Base-by-base conservation (phyloP, 2,888 invertebrate species). In the Torymus aiolomorphi region DNA sequence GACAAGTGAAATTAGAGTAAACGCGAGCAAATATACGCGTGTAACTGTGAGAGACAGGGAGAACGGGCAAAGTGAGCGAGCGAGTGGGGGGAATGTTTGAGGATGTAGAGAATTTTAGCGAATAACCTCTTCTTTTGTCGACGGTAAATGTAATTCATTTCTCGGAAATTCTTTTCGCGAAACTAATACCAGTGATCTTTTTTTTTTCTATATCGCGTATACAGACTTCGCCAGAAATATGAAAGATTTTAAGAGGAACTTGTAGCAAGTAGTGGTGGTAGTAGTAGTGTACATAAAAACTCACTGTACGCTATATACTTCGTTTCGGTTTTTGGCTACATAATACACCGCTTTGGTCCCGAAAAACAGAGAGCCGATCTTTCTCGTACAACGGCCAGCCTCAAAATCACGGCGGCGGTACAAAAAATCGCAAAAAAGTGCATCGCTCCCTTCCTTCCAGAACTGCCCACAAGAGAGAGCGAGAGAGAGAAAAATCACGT, bases 1-100 rank as follows among this genome's bases (percentile, higher is more conserved):
- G 59, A 66, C 59, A 20, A 42, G 72, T 63, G 2, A 72, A 80
- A 76, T 80, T 75, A 61, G 75, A 66, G n/a, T 42, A 59, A 76
- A 79, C 42, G 42, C 42, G 42, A 42, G 42, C 42, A 42, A 42
- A 42, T 42, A 42, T 42, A 42, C 5, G 42, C 8, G 42, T 42
- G 42, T 42, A 42, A 42, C 42, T 42, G 42, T 74, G 62, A 63
- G 49, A 67, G 49, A 16, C 18, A 71, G 31, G 56, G 18, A 42
- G 3, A 56, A 65, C 57, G 12, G 2, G 3, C 54, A 31, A 24
- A n/a, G 24, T 12, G 4, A 14, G 20, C 16, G 61, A 31, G 24
- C 16, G 31, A 51, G 31, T 31, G 31, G 3, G 5, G 42, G 5
- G 42, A 1, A 8, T 42, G 8, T 42, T 42, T 42, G 42, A 42